Percentiles rank a stretch among this genome's conserved stretches.
phyloP scores from a whole-genome alignment of 2,797 vertebrate genomes.

The Periparus ater region DNA sequence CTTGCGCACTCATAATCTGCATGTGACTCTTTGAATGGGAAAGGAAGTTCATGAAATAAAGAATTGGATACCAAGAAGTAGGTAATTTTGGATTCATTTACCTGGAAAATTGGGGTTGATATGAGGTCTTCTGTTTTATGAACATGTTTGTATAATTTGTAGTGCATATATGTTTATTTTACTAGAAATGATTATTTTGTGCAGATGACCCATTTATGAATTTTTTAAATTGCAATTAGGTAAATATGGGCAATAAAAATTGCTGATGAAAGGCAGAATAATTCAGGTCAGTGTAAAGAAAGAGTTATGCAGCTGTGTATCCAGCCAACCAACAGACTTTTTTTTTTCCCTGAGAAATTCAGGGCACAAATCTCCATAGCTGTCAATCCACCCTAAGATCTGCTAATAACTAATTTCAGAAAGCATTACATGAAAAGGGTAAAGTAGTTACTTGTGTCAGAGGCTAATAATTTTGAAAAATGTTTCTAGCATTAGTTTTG shows the following conservation, averaged over 20 bases:
- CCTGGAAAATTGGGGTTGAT: not conserved
- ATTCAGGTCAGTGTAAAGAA: conserved; percentile 62
- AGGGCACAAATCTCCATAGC: conserved; percentile 36
- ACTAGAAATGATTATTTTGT: conserved; percentile 20
- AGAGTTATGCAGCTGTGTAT: conserved; percentile 37
- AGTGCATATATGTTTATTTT: conserved; percentile 30
- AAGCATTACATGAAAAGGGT: conserved; percentile 9
- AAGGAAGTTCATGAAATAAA: not conserved
- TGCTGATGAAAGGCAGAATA: conserved; percentile 56
- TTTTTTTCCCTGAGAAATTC: conserved; percentile 35
- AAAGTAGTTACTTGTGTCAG: conserved; percentile 24
- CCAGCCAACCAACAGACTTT: conserved; percentile 30
- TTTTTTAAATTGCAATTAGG: conserved; percentile 48
- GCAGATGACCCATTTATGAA: not conserved
- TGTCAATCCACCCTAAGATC: conserved; percentile 17
- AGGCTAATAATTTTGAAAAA: not conserved
- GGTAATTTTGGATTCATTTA: not conserved
- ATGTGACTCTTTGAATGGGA: not conserved
- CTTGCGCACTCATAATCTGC: not conserved
- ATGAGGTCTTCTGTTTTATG: not conserved
- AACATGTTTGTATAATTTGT: not conserved
- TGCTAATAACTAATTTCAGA: conserved; percentile 30
- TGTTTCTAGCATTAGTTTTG: not conserved
- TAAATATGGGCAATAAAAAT: conserved; percentile 57
- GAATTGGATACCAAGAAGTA: not conserved